These are phyloP conservation scores for Gallirallus australis DNA, from an alignment of 2,797 vertebrate species.

Conservation along the genomic window DNA sequence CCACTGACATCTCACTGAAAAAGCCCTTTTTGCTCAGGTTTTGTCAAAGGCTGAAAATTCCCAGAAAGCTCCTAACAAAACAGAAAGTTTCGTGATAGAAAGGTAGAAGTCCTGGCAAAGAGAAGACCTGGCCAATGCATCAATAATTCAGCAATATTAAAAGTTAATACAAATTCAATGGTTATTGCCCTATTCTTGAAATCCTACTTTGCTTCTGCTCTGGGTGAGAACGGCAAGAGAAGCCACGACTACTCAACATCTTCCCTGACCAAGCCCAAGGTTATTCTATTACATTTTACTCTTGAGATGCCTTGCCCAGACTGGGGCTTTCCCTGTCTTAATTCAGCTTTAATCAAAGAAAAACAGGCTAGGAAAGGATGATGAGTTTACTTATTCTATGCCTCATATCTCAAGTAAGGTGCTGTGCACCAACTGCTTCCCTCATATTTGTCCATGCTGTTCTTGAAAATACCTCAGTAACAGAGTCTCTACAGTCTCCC, in stretches of 20 bases:
- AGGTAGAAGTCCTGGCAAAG: neutral
- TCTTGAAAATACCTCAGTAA: neutral
- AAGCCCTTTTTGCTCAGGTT: neutral
- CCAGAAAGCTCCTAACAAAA: neutral
- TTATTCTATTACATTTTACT: neutral
- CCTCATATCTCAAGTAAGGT: neutral
- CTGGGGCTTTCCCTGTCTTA: neutral
- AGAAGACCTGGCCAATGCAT: accelerated
- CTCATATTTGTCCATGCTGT: neutral
- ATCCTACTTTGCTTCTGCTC: neutral
- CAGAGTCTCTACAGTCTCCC: neutral
- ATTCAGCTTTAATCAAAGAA: neutral
- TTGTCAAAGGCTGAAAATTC: neutral
- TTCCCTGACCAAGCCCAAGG: neutral
- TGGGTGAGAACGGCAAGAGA: neutral
- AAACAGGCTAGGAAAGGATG: neutral
- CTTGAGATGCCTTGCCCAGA: neutral
- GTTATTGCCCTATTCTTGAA: neutral
- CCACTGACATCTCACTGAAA: neutral
- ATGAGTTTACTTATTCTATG: neutral
- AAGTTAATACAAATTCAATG: neutral
- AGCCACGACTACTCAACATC: neutral
- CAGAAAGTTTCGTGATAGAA: neutral
- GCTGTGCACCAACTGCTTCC: neutral
- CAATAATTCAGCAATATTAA: neutral